A percentile compares a stretch with the other conserved stretches of the same genome.
These are phyloP conservation scores for Rhopilema esculentum DNA, from an alignment of 30 jellyfish, hydroid and myxozoan species.

Conservation along the genomic window DNA sequence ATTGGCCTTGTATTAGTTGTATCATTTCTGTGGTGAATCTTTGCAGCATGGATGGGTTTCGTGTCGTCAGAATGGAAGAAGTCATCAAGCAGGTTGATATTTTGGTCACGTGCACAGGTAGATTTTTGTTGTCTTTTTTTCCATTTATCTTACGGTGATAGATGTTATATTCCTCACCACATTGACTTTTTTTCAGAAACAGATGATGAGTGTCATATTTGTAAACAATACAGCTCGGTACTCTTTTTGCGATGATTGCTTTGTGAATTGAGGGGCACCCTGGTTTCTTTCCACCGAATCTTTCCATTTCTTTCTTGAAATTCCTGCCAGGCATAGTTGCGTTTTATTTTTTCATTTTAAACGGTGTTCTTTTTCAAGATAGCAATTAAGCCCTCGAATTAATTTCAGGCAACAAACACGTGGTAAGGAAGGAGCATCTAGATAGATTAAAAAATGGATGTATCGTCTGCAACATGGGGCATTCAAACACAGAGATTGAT, in stretches of 20 bases:
- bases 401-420: constrained; percentile 93
- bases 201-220: no score
- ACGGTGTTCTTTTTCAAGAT: background rate
- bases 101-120: constrained; percentile 98
- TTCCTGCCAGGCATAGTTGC: no score
- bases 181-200: no score
- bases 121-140: background rate
- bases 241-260: no score
- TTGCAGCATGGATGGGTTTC: constrained; percentile 98
- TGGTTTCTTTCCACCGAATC: no score
- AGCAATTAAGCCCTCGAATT: background rate
- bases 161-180: no score
- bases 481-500: constrained; percentile 97
- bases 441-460: constrained; percentile 96
- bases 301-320: no score
- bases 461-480: constrained; percentile 98
- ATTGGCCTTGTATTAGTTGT: background rate
- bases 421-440: constrained; percentile 92
- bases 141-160: no score
- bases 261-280: no score
- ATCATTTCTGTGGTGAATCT: background rate
- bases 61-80: constrained; percentile 98
- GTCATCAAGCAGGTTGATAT: constrained; percentile 84
- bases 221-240: no score
- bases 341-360: no score